Base-by-base conservation (phyloP, 2,888 invertebrate species). In the Alitta virens region DNA sequence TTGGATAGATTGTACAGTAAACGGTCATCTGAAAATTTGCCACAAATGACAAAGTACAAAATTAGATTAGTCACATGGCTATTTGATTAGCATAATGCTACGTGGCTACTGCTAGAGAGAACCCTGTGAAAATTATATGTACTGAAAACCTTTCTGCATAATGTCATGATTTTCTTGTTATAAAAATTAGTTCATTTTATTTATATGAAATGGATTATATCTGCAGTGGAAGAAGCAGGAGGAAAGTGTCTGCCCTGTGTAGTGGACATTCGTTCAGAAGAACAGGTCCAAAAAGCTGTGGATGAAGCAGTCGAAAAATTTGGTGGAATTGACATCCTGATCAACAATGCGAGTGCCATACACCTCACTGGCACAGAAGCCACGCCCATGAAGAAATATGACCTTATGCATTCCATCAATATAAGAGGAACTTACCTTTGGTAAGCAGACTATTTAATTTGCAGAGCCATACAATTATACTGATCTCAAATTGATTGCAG, bases 301-400 rank as follows among this genome's bases (percentile, higher is more conserved):
- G 76, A 83, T 42, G 71, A 74, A 70, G 90, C 92, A 25, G 88
- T 92, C 0, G 85, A 88, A 63, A 88, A 89, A 84, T 98, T 98
- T 84, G 96, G 96, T 38, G 95, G 96, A 14, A 95, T 98, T 73
- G 98, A 98, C 79, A 91, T 98, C 70, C 83, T 85, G 9, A 85
- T 98, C 21, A 98, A 98, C 84, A 98, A 98, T 85, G 98, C 98
- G 1, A 94, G 94, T 67, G 97, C 97, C 14, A 98, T 98, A 74
- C 78, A 78, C 60, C 75, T 85, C 38, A 82, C 94, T 0, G 88
- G 87, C 55, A 97, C 96, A 0, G 84, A 86, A 1, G 84, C 52
- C 46, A 95, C 95, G 0, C 90, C 92, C 43, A 96, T 98, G 95
- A 98, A 98, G 84, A 87, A 89, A 82, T 98, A 92, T 78, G 98